Conservation (phyloP, 2,113 vertebrate species). For the Oncorhynchus masou region DNA sequence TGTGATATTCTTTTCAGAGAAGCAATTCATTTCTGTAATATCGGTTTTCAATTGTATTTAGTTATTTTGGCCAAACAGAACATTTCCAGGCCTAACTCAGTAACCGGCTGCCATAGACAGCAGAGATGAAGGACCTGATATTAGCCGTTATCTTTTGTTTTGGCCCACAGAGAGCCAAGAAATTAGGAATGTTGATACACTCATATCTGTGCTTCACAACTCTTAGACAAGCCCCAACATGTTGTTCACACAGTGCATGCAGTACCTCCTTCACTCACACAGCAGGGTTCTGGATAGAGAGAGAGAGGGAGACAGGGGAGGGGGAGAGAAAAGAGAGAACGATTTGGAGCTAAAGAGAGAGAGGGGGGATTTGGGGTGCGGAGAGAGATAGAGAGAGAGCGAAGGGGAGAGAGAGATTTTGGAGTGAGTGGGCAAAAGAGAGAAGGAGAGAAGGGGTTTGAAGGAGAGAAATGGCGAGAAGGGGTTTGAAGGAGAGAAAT, state of each 20-base stretch:
- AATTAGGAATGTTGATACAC: conserved; percentile 77
- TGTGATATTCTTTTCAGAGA: conserved; percentile 50
- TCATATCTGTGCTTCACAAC: conserved; percentile 74
- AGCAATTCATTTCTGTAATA: conserved; percentile 50
- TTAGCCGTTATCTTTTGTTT: conserved; percentile 68
- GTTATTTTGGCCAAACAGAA: conserved; percentile 57
- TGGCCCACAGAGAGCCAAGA: conserved; percentile 66
- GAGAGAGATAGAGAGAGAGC: conserved; percentile 30
- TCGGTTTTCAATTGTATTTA: conserved; percentile 32
- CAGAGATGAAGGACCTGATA: conserved; percentile 56
- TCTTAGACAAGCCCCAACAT: conserved; percentile 66
- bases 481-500: too few species aligned
- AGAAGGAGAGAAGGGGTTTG: not conserved
- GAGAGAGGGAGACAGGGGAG: too few species aligned
- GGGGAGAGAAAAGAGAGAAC: too few species aligned
- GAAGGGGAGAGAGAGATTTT: conserved; percentile 58
- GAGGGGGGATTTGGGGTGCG: conserved; percentile 31
- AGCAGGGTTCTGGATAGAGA: not conserved
- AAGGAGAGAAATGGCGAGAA: not conserved
- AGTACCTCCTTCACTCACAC: conserved; percentile 44
- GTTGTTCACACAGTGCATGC: conserved; percentile 46
- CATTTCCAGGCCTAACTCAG: conserved; percentile 53
- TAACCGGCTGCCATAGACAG: conserved; percentile 53
- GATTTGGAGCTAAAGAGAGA: too few species aligned
- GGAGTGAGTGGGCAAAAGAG: conserved; percentile 18